Evolutionary conservation across 2,113 vertebrate species (phyloP).

Genomic region (Cervus canadensis): DNA sequence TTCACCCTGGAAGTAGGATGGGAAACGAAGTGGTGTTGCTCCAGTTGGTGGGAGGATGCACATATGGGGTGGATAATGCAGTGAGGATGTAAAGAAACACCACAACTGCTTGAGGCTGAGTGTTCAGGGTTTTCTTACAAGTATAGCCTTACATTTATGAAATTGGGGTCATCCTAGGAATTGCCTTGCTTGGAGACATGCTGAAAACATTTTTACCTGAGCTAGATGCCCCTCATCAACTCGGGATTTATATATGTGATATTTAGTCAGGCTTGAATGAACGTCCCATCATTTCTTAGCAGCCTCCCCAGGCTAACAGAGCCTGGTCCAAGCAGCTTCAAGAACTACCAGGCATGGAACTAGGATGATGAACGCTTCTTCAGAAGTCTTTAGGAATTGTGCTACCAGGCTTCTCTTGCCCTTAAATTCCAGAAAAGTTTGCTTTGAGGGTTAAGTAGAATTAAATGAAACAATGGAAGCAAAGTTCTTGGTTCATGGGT

Average conservation of each 20-base stretch:
- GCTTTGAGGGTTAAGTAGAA: not conserved
- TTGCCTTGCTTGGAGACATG: not conserved
- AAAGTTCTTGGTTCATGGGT: not conserved
- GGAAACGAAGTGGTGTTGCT: not conserved
- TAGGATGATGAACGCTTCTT: not conserved
- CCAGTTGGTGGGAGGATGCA: not conserved
- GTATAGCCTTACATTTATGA: not conserved
- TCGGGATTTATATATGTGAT: not conserved
- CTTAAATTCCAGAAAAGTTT: not conserved
- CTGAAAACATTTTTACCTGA: not conserved
- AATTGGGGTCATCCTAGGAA: not conserved
- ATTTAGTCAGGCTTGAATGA: not conserved
- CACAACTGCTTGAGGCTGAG: not conserved
- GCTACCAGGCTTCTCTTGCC: not conserved
- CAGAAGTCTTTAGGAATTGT: not conserved
- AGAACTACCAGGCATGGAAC: not conserved
- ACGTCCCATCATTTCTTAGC: not conserved
- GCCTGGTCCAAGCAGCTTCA: not conserved
- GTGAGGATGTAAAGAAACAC: not conserved
- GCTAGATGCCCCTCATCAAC: not conserved
- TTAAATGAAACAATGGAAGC: not conserved
- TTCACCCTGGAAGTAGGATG: fast-evolving
- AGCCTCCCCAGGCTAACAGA: not conserved
- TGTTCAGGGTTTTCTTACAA: not conserved
- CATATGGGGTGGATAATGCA: not conserved